Base-by-base conservation (phyloP, 37 sponge, comb jelly and placozoan species). In the Spongia lamella region DNA sequence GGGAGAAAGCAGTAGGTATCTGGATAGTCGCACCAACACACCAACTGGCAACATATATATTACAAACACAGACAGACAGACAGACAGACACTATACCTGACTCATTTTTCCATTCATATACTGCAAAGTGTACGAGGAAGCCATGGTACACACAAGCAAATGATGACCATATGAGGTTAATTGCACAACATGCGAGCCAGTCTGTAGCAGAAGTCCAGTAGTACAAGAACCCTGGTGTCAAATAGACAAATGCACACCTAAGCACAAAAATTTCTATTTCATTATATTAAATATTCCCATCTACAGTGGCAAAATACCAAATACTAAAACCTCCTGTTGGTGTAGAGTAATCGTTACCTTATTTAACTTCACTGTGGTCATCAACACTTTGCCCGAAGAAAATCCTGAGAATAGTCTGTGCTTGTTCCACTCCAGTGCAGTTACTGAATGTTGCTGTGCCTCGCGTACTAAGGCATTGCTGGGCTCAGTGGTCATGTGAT, bases 111-210 rank as follows among this genome's bases (percentile, higher is more conserved):
- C 81, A 34, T 82, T 90, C 30, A 50, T 14, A 3, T 50, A 50
- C 39, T 85, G 68, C 72, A 86, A 25, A 43, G 86, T 14, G 0
- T 82, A 56, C 0, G 91, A 52, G 21, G 78, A 56, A 43, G 69
- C 79, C 39, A 83, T 56, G 11, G 91, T 85, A 1, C 86, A 90
- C 31, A 90, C 63, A 6, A 90, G 86, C 1, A 90, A 83, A 27
- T 26, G n/a, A 22, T 53, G 27, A 19, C 54, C 53, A 52, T 50
- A 36, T 1, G n/a, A 25, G 1, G 77, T 69, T 47, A 87, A 77
- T 58, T 81, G 83, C 17, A 76, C 64, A 26, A 87, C 77, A 6
- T 25, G n/a, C 26, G 80, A 78, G 20, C 82, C 88, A 51, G 64
- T 81, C 16, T 81, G 53, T 34, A 40, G 65, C 19, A 81, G 82